Conservation (phyloP, 1,140 invertebrate genomes). For the Triops cancriformis region DNA sequence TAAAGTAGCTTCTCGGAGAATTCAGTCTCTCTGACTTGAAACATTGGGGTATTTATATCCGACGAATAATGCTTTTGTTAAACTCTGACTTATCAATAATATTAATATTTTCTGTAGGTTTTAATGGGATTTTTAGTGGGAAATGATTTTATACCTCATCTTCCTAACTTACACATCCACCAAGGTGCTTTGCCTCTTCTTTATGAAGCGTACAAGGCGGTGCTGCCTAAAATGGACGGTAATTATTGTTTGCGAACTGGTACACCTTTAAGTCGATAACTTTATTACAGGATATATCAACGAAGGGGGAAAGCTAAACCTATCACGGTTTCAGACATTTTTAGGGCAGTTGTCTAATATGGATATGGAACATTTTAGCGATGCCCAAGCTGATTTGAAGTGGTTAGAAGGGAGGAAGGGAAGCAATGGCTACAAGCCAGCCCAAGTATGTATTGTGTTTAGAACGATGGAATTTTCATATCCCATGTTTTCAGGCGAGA, state of each 20-base stretch:
- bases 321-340: constrained; percentile 77
- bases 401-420: constrained; percentile 59
- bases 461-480: neutral
- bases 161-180: constrained; percentile 87
- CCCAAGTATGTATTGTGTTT: neutral
- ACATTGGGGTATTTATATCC: no score
- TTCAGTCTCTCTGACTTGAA: no score
- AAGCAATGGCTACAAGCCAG: constrained; percentile 7
- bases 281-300: constrained; percentile 77
- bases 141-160: constrained; percentile 93
- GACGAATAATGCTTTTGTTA: no score
- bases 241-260: constrained; percentile 34
- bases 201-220: constrained; percentile 77
- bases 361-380: constrained; percentile 76
- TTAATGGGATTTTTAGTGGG: constrained; percentile 92
- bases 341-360: constrained; percentile 64
- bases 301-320: constrained; percentile 73
- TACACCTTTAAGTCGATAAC: neutral
- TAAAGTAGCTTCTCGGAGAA: neutral
- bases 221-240: constrained; percentile 78
- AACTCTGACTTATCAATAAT: no score
- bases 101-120: constrained; percentile 46
- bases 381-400: constrained; percentile 73
- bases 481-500: constrained; percentile 46
- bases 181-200: constrained; percentile 77